A percentile compares a stretch with the other conserved stretches of the same genome.
These are phyloP conservation scores for Nephrotoma flavescens DNA, from an alignment of 2,888 invertebrate genomes.

Conservation along the genomic window DNA sequence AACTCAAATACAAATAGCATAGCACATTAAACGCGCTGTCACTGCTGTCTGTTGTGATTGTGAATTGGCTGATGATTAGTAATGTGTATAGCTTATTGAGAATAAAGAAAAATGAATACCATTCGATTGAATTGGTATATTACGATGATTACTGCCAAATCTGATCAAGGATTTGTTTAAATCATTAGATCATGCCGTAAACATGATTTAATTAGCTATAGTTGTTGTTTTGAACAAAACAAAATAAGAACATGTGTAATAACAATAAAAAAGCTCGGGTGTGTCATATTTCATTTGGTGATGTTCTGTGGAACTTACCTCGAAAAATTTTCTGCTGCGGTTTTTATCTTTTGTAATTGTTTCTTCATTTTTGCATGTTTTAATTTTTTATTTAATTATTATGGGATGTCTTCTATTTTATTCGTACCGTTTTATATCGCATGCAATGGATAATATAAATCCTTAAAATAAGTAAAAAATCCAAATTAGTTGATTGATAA, in stretches of 20 bases:
- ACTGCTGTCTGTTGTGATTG: not conserved
- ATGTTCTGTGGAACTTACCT: slow-evolving; percentile 20
- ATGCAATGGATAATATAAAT: not conserved
- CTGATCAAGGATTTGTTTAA: not conserved
- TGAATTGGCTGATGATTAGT: not conserved
- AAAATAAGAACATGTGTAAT: not conserved
- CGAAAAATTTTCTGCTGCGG: slow-evolving; percentile 31
- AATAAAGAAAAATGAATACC: not conserved
- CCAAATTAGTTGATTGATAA: not conserved
- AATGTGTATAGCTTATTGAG: not conserved
- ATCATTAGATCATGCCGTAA: not conserved
- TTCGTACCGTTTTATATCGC: not conserved
- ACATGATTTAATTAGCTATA: not conserved
- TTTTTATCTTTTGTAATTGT: slow-evolving; percentile 32
- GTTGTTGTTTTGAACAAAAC: not conserved
- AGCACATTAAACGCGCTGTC: not conserved
- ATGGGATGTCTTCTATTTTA: not conserved
- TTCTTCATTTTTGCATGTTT: slow-evolving; percentile 24
- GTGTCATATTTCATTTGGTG: not conserved
- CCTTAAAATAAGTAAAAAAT: not conserved
- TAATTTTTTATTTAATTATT: not conserved
- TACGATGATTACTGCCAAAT: not conserved
- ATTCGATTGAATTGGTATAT: not conserved
- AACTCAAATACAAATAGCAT: not conserved
- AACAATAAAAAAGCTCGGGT: not conserved